A percentile compares a stretch with the other conserved stretches of the same genome.
These are phyloP conservation scores for Hestina assimilis DNA, from an alignment of 1,140 invertebrate genomes.

Conservation along the genomic window DNA sequence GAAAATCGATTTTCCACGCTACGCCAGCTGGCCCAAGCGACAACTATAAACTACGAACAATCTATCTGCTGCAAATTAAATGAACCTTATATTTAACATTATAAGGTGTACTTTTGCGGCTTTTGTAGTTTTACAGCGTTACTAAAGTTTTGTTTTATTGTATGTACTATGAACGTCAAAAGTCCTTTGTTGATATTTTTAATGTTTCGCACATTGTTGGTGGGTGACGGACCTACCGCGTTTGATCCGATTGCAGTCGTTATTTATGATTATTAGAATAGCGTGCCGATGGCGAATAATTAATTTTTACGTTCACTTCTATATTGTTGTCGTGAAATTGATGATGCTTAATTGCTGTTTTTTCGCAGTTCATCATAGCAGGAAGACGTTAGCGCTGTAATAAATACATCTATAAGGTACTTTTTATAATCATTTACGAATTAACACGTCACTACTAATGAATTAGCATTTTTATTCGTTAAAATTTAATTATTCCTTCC, in stretches of 20 bases:
- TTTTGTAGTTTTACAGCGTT: background rate
- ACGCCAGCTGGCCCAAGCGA: constrained; percentile 71
- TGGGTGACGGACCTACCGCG: constrained; percentile 59
- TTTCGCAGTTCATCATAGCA: constrained; percentile 24
- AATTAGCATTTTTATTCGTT: background rate
- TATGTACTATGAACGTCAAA: constrained; percentile 76
- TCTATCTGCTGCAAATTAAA: constrained; percentile 12
- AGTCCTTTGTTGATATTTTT: constrained; percentile 78
- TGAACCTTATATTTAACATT: constrained; percentile 22
- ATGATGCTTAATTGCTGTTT: constrained; percentile 50
- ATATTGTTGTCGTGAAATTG: constrained; percentile 59
- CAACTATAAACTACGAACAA: constrained; percentile 44
- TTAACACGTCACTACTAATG: background rate
- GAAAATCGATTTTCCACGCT: constrained; percentile 77
- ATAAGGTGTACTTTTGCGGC: background rate
- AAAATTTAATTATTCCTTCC: too few relatives aligned
- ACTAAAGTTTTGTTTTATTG: constrained; percentile 36
- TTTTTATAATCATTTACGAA: constrained; percentile 12
- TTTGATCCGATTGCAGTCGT: constrained; percentile 71
- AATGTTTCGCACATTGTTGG: constrained; percentile 77
- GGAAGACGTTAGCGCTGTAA: constrained; percentile 27
- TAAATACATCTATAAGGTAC: constrained; percentile 18
- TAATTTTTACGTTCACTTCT: constrained; percentile 71
- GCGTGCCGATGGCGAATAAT: constrained; percentile 67
- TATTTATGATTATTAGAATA: constrained; percentile 77